These are phyloP conservation scores for Gallinago stenura DNA, from an alignment of 2,797 vertebrate species.

Conservation along the genomic window DNA sequence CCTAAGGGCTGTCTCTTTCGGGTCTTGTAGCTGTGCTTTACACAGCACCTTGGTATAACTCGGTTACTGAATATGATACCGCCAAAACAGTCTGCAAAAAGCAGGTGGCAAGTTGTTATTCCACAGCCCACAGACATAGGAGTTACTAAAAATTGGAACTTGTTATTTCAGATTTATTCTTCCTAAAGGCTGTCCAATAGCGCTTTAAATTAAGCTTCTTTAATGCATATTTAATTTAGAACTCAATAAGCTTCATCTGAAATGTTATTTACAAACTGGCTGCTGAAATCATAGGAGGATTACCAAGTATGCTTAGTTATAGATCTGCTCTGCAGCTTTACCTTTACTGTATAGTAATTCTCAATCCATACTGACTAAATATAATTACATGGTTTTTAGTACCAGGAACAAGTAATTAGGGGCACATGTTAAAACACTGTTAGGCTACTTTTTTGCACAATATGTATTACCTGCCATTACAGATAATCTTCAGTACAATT, in stretches of 20 bases:
- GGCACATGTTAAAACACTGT: neutral
- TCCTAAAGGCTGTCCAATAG: neutral
- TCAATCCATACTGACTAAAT: neutral
- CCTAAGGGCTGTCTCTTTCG: neutral
- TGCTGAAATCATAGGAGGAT: neutral
- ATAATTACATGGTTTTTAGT: neutral
- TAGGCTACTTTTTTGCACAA: neutral
- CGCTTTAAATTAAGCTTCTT: conserved; percentile 37
- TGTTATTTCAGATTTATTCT: conserved; percentile 39
- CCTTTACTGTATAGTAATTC: neutral
- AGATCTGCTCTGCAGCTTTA: neutral
- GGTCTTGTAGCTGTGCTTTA: neutral
- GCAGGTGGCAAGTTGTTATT: conserved; percentile 47
- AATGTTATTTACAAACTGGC: neutral
- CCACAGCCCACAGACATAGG: conserved; percentile 16
- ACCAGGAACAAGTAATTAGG: neutral
- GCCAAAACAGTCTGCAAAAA: conserved; percentile 31
- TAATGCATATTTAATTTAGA: conserved; percentile 39
- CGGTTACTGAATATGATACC: neutral
- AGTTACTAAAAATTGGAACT: conserved; percentile 47
- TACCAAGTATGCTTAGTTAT: conserved; percentile 1
- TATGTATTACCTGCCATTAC: neutral
- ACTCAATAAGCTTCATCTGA: conserved; percentile 9
- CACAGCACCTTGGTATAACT: neutral
- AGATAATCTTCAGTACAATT: neutral